These are phyloP conservation scores for Hybos culiciformis DNA, from an alignment of 2,888 invertebrate genomes.

Conservation along the genomic window DNA sequence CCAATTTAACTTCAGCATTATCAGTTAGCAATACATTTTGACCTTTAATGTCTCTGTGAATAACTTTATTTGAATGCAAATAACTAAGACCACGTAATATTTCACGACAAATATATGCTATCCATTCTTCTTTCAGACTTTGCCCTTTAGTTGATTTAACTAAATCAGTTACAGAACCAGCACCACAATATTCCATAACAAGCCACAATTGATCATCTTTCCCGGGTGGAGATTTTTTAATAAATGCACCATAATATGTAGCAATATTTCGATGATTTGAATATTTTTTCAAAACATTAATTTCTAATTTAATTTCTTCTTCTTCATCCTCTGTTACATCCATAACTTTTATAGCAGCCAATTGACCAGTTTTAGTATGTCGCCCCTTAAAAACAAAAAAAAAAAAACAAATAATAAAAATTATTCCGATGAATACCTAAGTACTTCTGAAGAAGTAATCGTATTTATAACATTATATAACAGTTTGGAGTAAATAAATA, in stretches of 20 bases:
- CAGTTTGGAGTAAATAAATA: no score
- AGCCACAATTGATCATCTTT: slow-evolving; percentile 99
- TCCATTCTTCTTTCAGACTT: slow-evolving; percentile 98
- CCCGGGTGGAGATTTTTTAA: slow-evolving; percentile 95
- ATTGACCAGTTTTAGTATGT: slow-evolving; percentile 97
- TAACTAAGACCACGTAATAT: slow-evolving; percentile 90
- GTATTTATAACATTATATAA: no score
- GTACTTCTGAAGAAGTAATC: no score
- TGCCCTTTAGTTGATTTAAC: slow-evolving; percentile 99
- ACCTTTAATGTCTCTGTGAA: slow-evolving; percentile 98
- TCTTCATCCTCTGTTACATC: slow-evolving; percentile 99
- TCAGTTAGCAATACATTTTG: slow-evolving; percentile 99
- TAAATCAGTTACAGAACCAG: slow-evolving; percentile 96
- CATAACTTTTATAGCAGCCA: slow-evolving; percentile 99
- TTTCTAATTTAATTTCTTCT: slow-evolving; percentile 99
- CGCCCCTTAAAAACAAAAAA: slow-evolving; percentile 58
- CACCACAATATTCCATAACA: slow-evolving; percentile 99
- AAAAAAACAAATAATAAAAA: no score
- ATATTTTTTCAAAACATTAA: slow-evolving; percentile 98
- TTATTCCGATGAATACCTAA: no score
- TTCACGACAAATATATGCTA: slow-evolving; percentile 97
- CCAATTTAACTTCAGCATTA: slow-evolving; percentile 98
- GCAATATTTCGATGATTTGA: slow-evolving; percentile 99
- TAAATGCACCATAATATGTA: slow-evolving; percentile 99
- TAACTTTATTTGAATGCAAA: slow-evolving; percentile 96